Percentiles rank a stretch among this genome's conserved stretches.
These are phyloP conservation scores for Muntiacus reevesi DNA, from an alignment of 2,113 vertebrate species.

Conservation along the genomic window DNA sequence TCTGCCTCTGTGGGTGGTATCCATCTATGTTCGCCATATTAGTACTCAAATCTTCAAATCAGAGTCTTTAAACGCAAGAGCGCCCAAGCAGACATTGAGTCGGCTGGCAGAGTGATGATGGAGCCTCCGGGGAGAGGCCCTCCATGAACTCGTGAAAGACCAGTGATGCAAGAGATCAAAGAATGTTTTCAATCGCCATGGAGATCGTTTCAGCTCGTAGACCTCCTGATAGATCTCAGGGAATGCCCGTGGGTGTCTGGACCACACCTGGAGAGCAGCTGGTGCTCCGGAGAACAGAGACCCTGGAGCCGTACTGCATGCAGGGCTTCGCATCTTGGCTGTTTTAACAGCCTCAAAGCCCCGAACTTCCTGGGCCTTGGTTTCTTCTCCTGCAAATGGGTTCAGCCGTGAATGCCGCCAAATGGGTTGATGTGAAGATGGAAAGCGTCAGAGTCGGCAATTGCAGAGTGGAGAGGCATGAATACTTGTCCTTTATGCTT, in stretches of 20 bases:
- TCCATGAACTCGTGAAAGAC: fast-evolving
- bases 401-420: fast-evolving
- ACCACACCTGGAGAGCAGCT: fast-evolving
- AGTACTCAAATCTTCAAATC: no score
- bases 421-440: fast-evolving
- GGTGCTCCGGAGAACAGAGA: fast-evolving
- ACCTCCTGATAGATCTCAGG: neutral
- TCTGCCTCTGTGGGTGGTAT: fast-evolving
- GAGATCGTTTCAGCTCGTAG: fast-evolving
- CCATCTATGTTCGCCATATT: fast-evolving
- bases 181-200: fast-evolving
- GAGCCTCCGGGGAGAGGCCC: fast-evolving
- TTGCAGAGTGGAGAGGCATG: fast-evolving
- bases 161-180: fast-evolving
- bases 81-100: fast-evolving
- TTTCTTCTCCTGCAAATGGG: no score
- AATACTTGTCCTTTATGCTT: fast-evolving
- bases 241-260: fast-evolving
- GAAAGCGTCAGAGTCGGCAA: fast-evolving
- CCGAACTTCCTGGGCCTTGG: no score
- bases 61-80: fast-evolving
- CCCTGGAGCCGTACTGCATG: fast-evolving
- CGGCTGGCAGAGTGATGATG: fast-evolving
- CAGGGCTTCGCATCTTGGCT: fast-evolving
- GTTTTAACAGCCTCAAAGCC: fast-evolving